These are phyloP conservation scores for Varanus salvator DNA, from an alignment of 2,113 vertebrate species.

Conservation along the genomic window DNA sequence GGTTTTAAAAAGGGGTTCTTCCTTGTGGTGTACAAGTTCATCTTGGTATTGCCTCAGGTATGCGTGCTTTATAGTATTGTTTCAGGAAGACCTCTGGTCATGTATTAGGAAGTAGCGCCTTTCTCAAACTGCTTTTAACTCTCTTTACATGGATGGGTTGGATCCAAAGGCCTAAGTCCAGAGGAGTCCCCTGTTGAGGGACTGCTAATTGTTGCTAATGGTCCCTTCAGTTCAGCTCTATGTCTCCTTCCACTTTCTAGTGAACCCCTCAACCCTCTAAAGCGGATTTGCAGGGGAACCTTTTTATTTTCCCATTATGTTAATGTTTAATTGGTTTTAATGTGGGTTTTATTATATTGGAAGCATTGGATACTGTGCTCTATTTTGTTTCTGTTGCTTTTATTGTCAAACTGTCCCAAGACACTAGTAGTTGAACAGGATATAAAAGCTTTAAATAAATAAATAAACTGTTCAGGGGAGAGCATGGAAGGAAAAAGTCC, in stretches of 20 bases:
- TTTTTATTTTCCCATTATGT: too few species aligned
- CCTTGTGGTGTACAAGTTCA: neutral
- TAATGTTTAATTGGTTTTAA: too few species aligned
- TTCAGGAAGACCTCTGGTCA: neutral
- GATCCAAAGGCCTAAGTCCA: neutral
- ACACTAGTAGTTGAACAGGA: too few species aligned
- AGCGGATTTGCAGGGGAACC: too few species aligned
- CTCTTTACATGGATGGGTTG: neutral
- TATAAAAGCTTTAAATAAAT: too few species aligned
- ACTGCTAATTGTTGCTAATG: neutral
- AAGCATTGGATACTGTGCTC: too few species aligned
- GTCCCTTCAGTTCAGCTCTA: too few species aligned
- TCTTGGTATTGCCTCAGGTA: neutral
- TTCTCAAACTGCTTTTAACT: neutral
- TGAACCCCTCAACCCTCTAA: too few species aligned
- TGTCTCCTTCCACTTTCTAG: too few species aligned
- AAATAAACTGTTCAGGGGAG: neutral
- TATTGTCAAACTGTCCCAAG: too few species aligned
- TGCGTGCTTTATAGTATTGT: neutral
- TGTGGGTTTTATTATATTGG: too few species aligned
- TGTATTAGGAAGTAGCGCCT: neutral
- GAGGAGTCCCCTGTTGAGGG: neutral
- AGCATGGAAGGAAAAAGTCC: neutral
- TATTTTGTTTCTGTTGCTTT: too few species aligned
- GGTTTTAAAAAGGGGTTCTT: neutral